Evolutionary conservation across 2,797 vertebrate genomes (phyloP), one percentile per base, ranked within the genome.

Genomic region (Prunella strophiata): DNA sequence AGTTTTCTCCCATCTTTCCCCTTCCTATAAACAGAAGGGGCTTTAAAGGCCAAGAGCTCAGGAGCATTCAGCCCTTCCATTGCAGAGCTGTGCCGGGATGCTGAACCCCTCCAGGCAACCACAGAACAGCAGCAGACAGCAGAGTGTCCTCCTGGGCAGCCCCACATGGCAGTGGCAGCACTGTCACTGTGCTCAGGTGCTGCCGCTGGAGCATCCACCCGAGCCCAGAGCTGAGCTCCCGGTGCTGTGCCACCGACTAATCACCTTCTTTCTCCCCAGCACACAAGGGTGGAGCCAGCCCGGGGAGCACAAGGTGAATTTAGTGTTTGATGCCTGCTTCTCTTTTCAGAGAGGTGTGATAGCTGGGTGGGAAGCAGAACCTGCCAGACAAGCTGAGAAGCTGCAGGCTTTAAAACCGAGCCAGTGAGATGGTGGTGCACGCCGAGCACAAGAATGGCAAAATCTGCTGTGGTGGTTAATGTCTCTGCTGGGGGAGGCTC

Each of bases 291-390:
- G 94, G 94, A 86, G 93, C 68, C 52, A 89, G 76, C 50, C 83
- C 45, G 70, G 79, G 86, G 51, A 92, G 47, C 61, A 91, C 55
- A 80, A 84, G 83, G 65, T 87, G 63, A 91, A 65, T 91, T 91
- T 57, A 79, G 34, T 71, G 51, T 71, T 88, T 88, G 94, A 92
- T 50, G 74, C 14, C 78, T 59, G 68, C 93, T 87, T 54, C 78
- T 87, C 65, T 89, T 93, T 88, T 63, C 83, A 80, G 63, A 80
- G 67, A 89, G 71, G 67, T 55, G 89, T 94, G 72, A 94, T 70
- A 78, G 50, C 11, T 29, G 76, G n/a, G 81, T 88, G 57, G 84
- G 63, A 95, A 96, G 86, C 36, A 89, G 77, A 95, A 96, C 95
- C 82, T 92, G 96, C 61, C 65, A 79, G 88, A 47, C 95, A 58